Base-by-base conservation (phyloP, 2,113 vertebrate species). In the Tringa solitaria region DNA sequence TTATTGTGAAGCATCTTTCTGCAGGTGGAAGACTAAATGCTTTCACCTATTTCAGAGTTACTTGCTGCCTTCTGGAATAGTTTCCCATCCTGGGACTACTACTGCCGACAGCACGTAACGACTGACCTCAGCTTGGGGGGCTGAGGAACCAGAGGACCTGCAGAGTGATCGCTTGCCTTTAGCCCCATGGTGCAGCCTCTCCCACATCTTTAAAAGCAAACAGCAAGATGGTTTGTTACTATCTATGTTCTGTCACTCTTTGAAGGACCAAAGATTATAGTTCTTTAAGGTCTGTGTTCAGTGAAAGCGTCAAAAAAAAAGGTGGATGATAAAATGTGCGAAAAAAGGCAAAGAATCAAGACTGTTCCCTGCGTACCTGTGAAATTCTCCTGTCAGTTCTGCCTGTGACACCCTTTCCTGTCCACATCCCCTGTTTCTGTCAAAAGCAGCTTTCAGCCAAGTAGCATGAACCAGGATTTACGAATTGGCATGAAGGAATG, bases 331-430 rank as follows among this genome's bases (percentile, higher is more conserved):
- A 73, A 87, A 95, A 91, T 90, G 53, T 93, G 78, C 41, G 50
- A 54, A 86, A 88, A 83, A 33, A 61, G 45, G 80, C 48, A 60
- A 89, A 79, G 76, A 92, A 70, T 75, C 54, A 67, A 78, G 72
- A 86, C 69, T 74, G 51, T 67, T 94, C 54, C 60, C 30, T 8
- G 11, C 32, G 30, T 82, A 90, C 60, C 32, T 95, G 92, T 94
- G 87, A 90, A 96, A 81, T 90, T 81, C 48, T 89, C 33, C 43
- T 93, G 77, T 94, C 53, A 27, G 33, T 84, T 92, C 51, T 84
- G 76, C 51, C 43, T 84, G n/a, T 0, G 0, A 33, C 53, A 86
- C 59, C 23, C 73, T 21, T 80, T 92, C 43, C 48, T 90, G 39
- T 60, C 65, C 48, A 23, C 5, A 26, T 84, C 19, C 24, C 4